These are phyloP conservation scores for Fringilla coelebs DNA, from an alignment of 2,797 vertebrate genomes.

Conservation along the genomic window DNA sequence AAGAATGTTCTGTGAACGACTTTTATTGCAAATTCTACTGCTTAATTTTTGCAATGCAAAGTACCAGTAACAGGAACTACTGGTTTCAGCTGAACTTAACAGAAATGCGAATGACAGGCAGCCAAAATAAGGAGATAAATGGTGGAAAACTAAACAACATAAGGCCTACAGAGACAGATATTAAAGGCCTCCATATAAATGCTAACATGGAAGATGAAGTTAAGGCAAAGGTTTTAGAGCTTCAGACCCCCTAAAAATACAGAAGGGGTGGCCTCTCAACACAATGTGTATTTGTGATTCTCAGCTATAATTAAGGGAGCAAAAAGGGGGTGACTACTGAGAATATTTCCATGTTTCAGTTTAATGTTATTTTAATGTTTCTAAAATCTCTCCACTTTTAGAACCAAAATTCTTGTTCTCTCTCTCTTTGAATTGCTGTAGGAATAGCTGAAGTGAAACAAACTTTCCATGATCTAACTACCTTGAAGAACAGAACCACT, in stretches of 20 bases:
- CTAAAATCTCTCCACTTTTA: not conserved
- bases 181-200: slow-evolving; percentile 54
- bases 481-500: not conserved
- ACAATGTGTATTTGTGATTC: not conserved
- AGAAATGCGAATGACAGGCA: slow-evolving; percentile 52
- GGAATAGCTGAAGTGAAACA: slow-evolving; percentile 1
- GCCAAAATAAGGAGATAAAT: slow-evolving; percentile 54
- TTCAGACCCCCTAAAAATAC: slow-evolving; percentile 20
- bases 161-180: slow-evolving; percentile 18
- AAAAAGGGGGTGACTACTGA: not conserved
- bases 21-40: slow-evolving; percentile 61
- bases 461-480: not conserved
- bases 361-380: not conserved
- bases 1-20: slow-evolving; percentile 50
- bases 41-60: slow-evolving; percentile 60
- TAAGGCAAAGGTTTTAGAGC: slow-evolving; percentile 39
- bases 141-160: not conserved
- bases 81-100: slow-evolving; percentile 69
- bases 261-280: not conserved
- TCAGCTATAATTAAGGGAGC: not conserved
- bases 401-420: not conserved
- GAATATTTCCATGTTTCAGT: not conserved
- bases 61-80: slow-evolving; percentile 52
- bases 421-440: not conserved
- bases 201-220: slow-evolving; percentile 30